These are phyloP conservation scores for Chlorodrepanis virens DNA, from an alignment of 2,113 vertebrate genomes.

Conservation along the genomic window DNA sequence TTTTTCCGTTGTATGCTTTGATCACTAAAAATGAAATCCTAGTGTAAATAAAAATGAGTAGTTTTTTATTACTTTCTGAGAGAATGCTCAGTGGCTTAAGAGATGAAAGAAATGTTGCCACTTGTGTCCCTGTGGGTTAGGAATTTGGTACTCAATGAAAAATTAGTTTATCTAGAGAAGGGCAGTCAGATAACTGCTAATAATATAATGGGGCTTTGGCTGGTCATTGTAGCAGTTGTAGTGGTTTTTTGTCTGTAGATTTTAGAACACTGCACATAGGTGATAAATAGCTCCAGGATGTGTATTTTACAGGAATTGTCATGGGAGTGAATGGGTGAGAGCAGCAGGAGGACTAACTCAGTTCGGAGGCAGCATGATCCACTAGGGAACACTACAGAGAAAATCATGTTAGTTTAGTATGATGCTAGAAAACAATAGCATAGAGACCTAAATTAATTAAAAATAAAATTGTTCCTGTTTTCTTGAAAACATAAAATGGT, in stretches of 20 bases:
- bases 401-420: not conserved
- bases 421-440: not conserved
- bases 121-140: not conserved
- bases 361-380: not conserved
- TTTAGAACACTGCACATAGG: not conserved
- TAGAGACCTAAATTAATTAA: not conserved
- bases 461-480: not conserved
- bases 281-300: not conserved
- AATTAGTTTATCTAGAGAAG: not conserved
- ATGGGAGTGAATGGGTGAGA: not conserved
- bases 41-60: not conserved
- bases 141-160: not conserved
- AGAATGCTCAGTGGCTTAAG: not conserved
- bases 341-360: not conserved
- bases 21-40: not conserved
- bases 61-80: not conserved
- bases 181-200: not conserved
- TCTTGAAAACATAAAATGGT: not conserved
- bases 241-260: not conserved
- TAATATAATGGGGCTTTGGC: not conserved
- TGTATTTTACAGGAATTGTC: not conserved
- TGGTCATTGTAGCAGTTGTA: not conserved
- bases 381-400: not conserved
- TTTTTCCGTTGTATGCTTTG: not conserved
- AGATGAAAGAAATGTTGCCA: not conserved